Evolutionary conservation across 2,113 vertebrate species (phyloP), one percentile per base, ranked within the genome.

Genomic region (Aplodontia rufa): DNA sequence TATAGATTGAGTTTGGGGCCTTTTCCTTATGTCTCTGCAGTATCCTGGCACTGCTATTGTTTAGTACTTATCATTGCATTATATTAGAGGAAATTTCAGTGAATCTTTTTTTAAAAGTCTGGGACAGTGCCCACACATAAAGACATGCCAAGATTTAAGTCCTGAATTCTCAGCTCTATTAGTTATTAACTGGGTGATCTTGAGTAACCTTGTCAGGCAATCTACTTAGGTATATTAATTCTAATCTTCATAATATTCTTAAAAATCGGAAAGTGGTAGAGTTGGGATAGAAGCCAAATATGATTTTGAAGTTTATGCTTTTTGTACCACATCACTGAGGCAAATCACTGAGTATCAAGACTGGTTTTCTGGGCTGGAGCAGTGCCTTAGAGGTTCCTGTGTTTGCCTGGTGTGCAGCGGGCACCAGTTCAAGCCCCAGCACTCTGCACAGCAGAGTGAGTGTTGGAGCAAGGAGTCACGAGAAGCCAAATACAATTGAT

Each of bases 211-310:
- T 71, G 45, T 81, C 62, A 88, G 45, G n/a, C 60, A 91, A 90
- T 37, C 74, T 53, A 86, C 14, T 82, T 64, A 12, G 51, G 60
- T 40, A 72, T 40, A 79, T 66, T 35, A 75, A 89, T 69, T 92
- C 42, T 86, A 92, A 90, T 83, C 58, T 83, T 96, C 47, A 85
- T 40, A 81, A 84, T 74, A 93, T 58, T 72, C 35, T 87, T 72
- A 81, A 86, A 86, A 87, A 62, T 32, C 79, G 90, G n/a, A 93
- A 42, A 74, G 35, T 87, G 76, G 53, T 66, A 11, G 69, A 87
- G n/a, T 6, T 80, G 42, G 45, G 47, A 60, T 14, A 75, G 60
- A 92, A 92, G 68, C 37, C 37, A 83, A 47, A 58, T 53, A 64
- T 83, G 78, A 91, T 2, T 80, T 14, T 90, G 64, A 69, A 69